Evolutionary conservation across 2,113 vertebrate genomes (phyloP).

Genomic region (Aspiorhynchus laticeps): DNA sequence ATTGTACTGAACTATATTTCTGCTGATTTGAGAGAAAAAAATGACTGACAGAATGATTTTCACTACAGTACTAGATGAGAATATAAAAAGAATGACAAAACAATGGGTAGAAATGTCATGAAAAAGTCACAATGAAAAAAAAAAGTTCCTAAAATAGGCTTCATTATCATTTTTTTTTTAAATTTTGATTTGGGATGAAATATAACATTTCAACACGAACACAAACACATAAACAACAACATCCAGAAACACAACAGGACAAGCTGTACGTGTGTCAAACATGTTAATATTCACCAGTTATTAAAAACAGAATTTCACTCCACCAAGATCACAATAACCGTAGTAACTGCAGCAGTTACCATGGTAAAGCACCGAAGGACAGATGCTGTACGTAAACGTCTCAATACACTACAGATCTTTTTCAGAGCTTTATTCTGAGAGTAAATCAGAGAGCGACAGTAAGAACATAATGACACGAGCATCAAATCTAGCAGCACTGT

Average conservation of each 20-base stretch:
- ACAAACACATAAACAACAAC: background rate
- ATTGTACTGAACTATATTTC: too few species aligned
- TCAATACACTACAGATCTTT: background rate
- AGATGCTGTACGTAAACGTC: too few species aligned
- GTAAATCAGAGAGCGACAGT: background rate
- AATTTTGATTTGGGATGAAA: background rate
- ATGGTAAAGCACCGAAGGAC: background rate
- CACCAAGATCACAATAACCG: background rate
- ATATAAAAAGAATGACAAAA: too few species aligned
- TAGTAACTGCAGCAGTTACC: background rate
- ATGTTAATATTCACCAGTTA: background rate
- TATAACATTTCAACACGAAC: background rate
- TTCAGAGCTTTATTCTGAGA: background rate
- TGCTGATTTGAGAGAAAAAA: too few species aligned
- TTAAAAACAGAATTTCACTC: background rate
- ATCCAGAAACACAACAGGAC: too few species aligned
- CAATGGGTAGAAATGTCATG: too few species aligned
- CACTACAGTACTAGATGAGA: too few species aligned
- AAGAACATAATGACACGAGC: background rate
- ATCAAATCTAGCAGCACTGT: background rate
- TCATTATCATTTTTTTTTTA: background rate
- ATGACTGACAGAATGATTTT: too few species aligned
- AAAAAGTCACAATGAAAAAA: too few species aligned
- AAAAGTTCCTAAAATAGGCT: too few species aligned
- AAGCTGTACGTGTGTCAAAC: background rate